phyloP scores from a whole-genome alignment of 2,888 invertebrate genomes.

The Dolichopus griseipennis region DNA sequence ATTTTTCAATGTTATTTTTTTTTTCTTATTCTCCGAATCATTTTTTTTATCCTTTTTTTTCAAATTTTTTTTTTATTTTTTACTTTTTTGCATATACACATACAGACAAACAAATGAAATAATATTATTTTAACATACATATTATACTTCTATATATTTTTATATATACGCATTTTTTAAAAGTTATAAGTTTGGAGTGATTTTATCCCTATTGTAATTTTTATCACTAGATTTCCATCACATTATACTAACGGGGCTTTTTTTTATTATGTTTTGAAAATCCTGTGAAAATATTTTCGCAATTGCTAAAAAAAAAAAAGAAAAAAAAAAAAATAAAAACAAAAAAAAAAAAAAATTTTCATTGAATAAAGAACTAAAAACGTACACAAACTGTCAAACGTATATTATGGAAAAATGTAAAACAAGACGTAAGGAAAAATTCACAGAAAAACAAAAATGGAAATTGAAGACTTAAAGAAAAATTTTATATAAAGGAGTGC shows the following conservation, averaged over 20 bases:
- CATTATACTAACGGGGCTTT: not conserved
- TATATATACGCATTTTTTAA: not conserved
- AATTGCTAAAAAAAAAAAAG: not conserved
- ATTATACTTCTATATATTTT: not conserved
- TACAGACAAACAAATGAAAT: not conserved
- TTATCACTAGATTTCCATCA: constrained; percentile 4
- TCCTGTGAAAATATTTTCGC: not conserved
- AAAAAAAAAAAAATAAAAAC: not conserved
- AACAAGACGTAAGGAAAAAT: not conserved
- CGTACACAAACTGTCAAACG: not conserved
- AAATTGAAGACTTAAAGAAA: not conserved
- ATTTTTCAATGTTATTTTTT: too few species aligned
- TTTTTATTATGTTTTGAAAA: not conserved
- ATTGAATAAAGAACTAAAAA: not conserved
- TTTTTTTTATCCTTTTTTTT: too few species aligned
- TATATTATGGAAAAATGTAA: not conserved
- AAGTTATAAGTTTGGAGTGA: not conserved
- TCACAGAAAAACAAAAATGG: too few species aligned
- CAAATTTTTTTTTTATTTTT: too few species aligned
- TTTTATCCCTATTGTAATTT: constrained; percentile 1
- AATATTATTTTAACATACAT: not conserved
- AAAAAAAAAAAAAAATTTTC: not conserved
- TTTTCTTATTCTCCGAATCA: too few species aligned
- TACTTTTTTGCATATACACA: too few species aligned
- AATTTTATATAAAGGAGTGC: not conserved